Conservation (phyloP, 1,140 invertebrate species). For the Calephelis nemesis region DNA sequence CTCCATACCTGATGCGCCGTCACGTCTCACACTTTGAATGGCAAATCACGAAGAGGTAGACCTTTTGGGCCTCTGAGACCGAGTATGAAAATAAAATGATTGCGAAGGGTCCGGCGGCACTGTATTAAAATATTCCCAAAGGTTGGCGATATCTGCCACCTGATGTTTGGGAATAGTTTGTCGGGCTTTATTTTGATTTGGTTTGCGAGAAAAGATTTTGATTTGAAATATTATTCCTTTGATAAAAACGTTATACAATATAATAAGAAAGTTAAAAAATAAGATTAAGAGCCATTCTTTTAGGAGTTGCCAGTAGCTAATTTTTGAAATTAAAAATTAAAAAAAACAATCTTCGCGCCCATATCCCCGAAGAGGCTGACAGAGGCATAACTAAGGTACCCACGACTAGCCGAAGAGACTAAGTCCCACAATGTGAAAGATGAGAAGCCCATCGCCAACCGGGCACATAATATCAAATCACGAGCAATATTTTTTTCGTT, state of each 20-base stretch:
- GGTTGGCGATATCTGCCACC: conserved; percentile 52
- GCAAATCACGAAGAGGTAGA: conserved; percentile 71
- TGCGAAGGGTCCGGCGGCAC: conserved; percentile 61
- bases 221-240: background rate
- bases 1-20: conserved; percentile 70
- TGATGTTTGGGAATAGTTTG: conserved; percentile 68
- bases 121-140: conserved; percentile 73
- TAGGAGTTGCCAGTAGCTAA: too few species aligned
- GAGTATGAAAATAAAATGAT: conserved; percentile 78
- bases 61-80: conserved; percentile 70
- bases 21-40: conserved; percentile 73
- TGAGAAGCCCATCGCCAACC: too few species aligned
- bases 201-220: conserved; percentile 3
- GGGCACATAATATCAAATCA: too few species aligned
- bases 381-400: too few species aligned
- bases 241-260: background rate
- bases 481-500: too few species aligned
- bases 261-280: background rate
- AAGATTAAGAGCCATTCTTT: too few species aligned
- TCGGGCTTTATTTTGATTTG: conserved; percentile 32
- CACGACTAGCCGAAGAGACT: too few species aligned
- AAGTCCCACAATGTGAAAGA: too few species aligned
- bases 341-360: too few species aligned
- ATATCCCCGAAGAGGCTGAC: too few species aligned
- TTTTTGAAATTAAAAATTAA: too few species aligned